Evolutionary conservation across 2,797 vertebrate genomes (phyloP).

Genomic region (Kryptolebias ocellatus): DNA sequence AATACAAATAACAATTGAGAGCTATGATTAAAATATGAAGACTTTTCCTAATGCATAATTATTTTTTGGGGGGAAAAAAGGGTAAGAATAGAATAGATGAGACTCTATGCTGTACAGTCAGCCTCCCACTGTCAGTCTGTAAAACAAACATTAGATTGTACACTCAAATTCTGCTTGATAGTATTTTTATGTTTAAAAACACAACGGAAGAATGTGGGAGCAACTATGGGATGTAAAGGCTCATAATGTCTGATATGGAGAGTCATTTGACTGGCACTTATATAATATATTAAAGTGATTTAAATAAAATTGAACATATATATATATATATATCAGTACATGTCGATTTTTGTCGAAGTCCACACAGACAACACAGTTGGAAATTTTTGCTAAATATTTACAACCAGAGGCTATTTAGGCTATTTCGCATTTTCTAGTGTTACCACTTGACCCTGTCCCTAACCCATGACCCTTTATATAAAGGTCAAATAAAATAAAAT

Average conservation of each 20-base stretch:
- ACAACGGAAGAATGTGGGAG: not conserved
- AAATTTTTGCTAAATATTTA: no score
- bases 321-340: no score
- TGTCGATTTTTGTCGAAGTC: no score
- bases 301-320: no score
- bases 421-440: no score
- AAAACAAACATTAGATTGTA: not conserved
- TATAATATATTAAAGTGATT: no score
- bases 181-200: not conserved
- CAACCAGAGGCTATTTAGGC: no score
- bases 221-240: not conserved
- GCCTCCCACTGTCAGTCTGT: not conserved
- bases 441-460: no score
- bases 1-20: constrained; percentile 46
- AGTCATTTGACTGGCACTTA: no score
- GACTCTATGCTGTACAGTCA: constrained; percentile 3
- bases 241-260: not conserved
- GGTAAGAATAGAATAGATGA: constrained; percentile 17
- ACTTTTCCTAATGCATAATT: constrained; percentile 17
- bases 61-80: constrained; percentile 26
- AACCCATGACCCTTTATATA: no score
- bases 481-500: no score
- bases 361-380: no score
- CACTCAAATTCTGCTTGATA: not conserved
- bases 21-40: constrained; percentile 35